phyloP scores from a whole-genome alignment of 2,113 vertebrate species.

The Trichomycterus rosablanca region DNA sequence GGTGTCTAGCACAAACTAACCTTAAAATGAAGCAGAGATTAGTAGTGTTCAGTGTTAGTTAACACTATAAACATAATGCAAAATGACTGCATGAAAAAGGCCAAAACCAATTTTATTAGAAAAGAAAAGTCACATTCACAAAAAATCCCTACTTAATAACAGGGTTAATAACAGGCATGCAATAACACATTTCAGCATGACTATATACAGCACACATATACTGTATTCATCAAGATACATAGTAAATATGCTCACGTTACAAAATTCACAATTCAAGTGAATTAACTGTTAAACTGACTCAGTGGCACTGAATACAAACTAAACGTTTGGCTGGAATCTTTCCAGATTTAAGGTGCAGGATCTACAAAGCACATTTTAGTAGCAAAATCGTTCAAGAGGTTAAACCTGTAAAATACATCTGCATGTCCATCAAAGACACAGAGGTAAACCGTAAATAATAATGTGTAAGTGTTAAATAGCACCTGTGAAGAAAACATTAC shows the following conservation, averaged over 20 bases:
- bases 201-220: too few species aligned
- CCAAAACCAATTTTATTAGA: too few species aligned
- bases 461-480: conserved; percentile 13
- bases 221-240: background rate
- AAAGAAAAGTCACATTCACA: too few species aligned
- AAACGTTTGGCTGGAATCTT: background rate
- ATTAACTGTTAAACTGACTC: background rate
- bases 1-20: too few species aligned
- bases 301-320: background rate
- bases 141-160: too few species aligned
- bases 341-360: background rate
- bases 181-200: too few species aligned
- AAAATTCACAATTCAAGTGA: background rate
- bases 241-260: conserved; percentile 1
- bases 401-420: background rate
- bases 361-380: background rate
- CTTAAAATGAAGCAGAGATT: too few species aligned
- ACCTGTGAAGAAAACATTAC: conserved; percentile 21
- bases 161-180: too few species aligned
- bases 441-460: background rate
- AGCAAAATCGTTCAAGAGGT: conserved; percentile 2
- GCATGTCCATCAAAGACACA: background rate
- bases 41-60: too few species aligned
- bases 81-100: too few species aligned
- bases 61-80: too few species aligned